phyloP scores from a whole-genome alignment of 2,888 invertebrate genomes.

The Patella ulyssiponensis region DNA sequence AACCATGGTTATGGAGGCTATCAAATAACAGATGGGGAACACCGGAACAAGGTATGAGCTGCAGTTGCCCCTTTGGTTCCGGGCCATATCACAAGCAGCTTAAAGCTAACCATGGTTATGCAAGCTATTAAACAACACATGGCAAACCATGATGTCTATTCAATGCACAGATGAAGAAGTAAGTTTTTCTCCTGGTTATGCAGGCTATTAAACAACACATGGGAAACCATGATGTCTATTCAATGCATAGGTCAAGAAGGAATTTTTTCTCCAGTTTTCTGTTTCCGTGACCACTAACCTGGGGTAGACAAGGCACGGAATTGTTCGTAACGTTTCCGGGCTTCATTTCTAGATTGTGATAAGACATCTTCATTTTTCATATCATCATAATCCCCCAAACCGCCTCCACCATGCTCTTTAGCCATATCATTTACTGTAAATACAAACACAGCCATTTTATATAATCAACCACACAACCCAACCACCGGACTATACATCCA shows the following conservation, averaged over 20 bases:
- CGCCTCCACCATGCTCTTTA: slow-evolving; percentile 49
- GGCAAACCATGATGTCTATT: no score
- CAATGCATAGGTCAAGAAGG: no score
- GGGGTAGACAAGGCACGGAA: slow-evolving; percentile 51
- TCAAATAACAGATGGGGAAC: no score
- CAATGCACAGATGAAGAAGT: no score
- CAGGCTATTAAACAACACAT: no score
- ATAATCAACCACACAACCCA: not conserved
- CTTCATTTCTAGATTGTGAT: slow-evolving; percentile 59
- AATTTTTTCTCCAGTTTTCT: no score
- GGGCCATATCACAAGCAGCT: not conserved
- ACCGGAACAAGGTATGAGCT: no score
- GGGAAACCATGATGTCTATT: no score
- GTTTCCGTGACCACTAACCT: not conserved
- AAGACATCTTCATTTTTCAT: slow-evolving; percentile 50
- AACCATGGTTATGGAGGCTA: no score
- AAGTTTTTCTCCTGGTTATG: not conserved
- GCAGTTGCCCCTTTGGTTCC: not conserved
- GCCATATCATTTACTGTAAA: slow-evolving; percentile 60
- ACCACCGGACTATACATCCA: not conserved
- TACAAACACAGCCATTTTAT: not conserved
- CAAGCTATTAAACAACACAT: no score
- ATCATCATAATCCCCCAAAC: slow-evolving; percentile 33
- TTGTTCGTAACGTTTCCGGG: slow-evolving; percentile 57
- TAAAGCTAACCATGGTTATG: slow-evolving; percentile 10